Percentiles rank a stretch among this genome's conserved stretches.
phyloP scores from a whole-genome alignment of 2,797 vertebrate species.

The Arctocebus calabarensis region DNA sequence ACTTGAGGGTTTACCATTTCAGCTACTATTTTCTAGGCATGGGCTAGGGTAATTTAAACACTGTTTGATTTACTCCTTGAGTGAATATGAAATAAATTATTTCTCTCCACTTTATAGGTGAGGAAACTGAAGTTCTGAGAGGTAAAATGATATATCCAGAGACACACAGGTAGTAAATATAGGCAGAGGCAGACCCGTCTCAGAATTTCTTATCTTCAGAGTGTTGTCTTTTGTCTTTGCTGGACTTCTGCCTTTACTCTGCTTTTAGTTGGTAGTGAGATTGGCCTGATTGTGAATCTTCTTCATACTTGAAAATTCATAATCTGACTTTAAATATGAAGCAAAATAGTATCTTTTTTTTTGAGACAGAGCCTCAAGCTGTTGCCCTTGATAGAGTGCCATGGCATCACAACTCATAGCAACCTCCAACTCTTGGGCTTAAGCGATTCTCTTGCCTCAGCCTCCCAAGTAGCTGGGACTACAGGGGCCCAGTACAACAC shows the following conservation, averaged over 20 bases:
- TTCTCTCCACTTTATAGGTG: neutral
- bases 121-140: neutral
- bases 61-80: neutral
- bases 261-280: neutral
- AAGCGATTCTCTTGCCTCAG: too few relatives aligned
- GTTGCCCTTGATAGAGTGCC: too few relatives aligned
- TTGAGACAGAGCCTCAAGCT: too few relatives aligned
- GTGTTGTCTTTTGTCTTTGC: neutral
- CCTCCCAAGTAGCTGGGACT: too few relatives aligned
- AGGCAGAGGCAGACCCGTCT: neutral
- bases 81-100: neutral
- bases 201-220: neutral
- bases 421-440: too few relatives aligned
- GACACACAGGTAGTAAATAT: neutral
- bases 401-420: too few relatives aligned
- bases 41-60: neutral
- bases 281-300: neutral
- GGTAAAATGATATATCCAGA: neutral
- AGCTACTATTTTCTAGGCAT: neutral
- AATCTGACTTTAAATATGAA: constrained; percentile 1
- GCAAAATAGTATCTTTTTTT: neutral
- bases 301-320: constrained; percentile 21
- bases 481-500: too few relatives aligned
- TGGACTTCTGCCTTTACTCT: neutral
- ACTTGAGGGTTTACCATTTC: neutral